These are phyloP conservation scores for Tyria jacobaeae DNA, from an alignment of 2,888 invertebrate species.

Conservation along the genomic window DNA sequence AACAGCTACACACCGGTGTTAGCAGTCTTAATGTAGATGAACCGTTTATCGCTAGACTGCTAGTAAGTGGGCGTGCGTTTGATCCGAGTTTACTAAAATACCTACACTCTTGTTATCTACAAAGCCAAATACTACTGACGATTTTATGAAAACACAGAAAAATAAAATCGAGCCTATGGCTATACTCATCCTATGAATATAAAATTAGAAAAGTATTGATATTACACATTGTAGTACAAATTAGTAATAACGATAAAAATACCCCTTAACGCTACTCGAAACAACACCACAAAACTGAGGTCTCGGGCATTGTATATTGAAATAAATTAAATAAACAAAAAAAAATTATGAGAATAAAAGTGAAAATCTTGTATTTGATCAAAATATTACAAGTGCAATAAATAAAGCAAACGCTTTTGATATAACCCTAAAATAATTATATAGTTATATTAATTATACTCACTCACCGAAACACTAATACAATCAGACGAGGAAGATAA, in stretches of 20 bases:
- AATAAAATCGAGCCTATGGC: not conserved
- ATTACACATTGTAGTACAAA: not conserved
- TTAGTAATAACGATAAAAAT: not conserved
- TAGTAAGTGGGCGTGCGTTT: not conserved
- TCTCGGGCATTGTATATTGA: not conserved
- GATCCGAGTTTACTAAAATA: not conserved
- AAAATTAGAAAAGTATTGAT: conserved; percentile 1
- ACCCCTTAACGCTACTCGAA: not conserved
- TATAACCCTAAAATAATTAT: not conserved
- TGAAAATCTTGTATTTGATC: not conserved
- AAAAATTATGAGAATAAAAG: conserved; percentile 2
- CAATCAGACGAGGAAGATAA: not conserved
- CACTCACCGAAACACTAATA: conserved; percentile 3
- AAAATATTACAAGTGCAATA: conserved; percentile 1
- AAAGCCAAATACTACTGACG: not conserved
- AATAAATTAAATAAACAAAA: conserved; percentile 3
- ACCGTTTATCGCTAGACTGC: not conserved
- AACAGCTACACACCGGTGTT: too few species aligned
- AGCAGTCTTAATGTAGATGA: too few species aligned
- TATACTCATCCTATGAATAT: not conserved
- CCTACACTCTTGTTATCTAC: too few species aligned
- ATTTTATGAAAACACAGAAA: not conserved
- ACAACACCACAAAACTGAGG: conserved; percentile 6
- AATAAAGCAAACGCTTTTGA: not conserved
- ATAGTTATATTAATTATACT: not conserved